Evolutionary conservation across 2,113 vertebrate genomes (phyloP), one percentile per base, ranked within the genome.

Genomic region (Cyanistes caeruleus): DNA sequence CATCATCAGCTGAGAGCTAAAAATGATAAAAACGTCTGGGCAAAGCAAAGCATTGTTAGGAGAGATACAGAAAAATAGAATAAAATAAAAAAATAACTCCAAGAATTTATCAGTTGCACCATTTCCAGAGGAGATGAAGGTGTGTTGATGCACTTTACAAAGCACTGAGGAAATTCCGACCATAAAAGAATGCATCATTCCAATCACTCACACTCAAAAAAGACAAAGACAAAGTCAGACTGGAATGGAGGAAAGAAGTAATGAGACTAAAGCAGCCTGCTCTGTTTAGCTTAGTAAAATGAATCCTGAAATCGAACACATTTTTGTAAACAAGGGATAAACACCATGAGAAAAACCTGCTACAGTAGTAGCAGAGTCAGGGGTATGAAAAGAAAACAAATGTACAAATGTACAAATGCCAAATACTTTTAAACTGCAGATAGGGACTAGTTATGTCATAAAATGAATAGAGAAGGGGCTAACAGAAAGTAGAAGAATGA

Each of bases 1-100:
- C 85, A 95, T 82, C 89, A 87, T 92, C 95, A 96, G 75, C 95
- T 97, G 94, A 94, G 82, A 93, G 85, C 90, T 95, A 96, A 95
- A 97, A 96, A 95, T 90, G 41, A 80, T 87, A 60, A 91, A 94
- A 95, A 79, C 0, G 5, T 73, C 70, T 92, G 70, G 65, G 49
- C 49, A 90, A 87, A 69, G 62, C 31, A 90, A 84, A 82, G 62
- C 23, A 73, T 90, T 93, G 68, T 83, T 63, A 85, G 37, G 25
- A 87, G 24, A 94, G 7, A 46, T 87, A 53, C 2, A 62, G 12
- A 2, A 16, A 27, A 10, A 31, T 20, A 7, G 39, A 46, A 28
- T 15, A 14, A 33, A 7, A 23, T 12, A 12, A 5, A 39, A 37
- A 60, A 7, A 58, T 18, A 1, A 3, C 52, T 39, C 13, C 17